Evolutionary conservation across 2,113 vertebrate species (phyloP).

Genomic region (Jaculus jaculus): DNA sequence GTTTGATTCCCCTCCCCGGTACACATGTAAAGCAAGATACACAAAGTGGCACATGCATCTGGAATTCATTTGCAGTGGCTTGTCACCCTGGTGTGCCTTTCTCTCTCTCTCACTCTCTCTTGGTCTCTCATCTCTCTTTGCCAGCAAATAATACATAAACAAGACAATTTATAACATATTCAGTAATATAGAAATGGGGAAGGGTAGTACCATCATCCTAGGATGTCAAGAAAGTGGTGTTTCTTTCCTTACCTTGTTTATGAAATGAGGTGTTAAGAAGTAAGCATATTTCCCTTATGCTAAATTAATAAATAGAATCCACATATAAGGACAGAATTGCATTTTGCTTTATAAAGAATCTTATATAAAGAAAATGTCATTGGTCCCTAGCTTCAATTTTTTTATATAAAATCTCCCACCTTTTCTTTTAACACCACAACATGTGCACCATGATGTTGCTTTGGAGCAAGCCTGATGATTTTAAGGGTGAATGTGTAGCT

Average conservation of each 20-base stretch:
- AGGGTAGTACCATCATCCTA: accelerated
- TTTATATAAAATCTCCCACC: neutral
- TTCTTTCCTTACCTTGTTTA: neutral
- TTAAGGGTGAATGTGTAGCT: neutral
- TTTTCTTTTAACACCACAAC: neutral
- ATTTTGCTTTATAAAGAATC: neutral
- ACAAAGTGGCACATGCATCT: too few species aligned
- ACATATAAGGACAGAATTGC: neutral
- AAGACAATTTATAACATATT: too few species aligned
- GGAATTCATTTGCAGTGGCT: too few species aligned
- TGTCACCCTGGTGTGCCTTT: too few species aligned
- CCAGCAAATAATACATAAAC: too few species aligned
- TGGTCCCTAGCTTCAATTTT: neutral
- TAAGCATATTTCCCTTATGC: neutral
- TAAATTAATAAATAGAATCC: neutral
- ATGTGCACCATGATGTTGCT: neutral
- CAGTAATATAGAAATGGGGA: accelerated
- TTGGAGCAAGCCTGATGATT: neutral
- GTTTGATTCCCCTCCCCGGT: too few species aligned
- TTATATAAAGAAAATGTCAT: neutral
- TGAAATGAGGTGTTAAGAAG: neutral
- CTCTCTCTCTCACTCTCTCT: too few species aligned
- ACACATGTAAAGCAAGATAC: too few species aligned
- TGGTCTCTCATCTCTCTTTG: too few species aligned
- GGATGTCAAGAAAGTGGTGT: neutral